Evolutionary conservation across 2,797 vertebrate species (phyloP).

Genomic region (Acestrorhynchus altus): DNA sequence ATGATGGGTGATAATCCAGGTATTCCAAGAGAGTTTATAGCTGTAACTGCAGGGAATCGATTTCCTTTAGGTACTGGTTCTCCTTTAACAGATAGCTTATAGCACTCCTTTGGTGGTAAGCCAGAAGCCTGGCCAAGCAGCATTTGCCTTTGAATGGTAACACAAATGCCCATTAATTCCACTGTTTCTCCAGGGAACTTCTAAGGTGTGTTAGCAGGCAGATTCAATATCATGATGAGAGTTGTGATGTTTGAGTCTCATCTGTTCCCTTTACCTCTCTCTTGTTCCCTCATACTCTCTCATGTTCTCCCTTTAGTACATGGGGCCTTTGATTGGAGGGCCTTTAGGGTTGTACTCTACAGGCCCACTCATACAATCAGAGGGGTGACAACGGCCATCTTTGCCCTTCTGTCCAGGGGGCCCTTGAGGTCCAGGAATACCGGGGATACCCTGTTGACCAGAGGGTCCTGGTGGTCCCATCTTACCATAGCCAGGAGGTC

Average conservation of each 20-base stretch:
- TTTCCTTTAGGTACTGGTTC: conserved; percentile 27
- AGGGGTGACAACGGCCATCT: conserved; percentile 90
- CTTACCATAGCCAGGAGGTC: conserved; percentile 92
- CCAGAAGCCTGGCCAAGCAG: conserved; percentile 29
- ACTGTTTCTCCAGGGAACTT: conserved; percentile 52
- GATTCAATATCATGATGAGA: conserved; percentile 44
- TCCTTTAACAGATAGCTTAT: conserved; percentile 39
- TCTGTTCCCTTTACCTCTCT: conserved; percentile 47
- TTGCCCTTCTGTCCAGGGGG: conserved; percentile 84
- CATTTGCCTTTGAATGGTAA: conserved; percentile 18
- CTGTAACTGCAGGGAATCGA: not conserved
- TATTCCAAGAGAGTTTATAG: conserved; percentile 26
- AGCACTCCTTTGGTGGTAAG: conserved; percentile 22
- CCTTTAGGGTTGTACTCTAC: conserved; percentile 90
- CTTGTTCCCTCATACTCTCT: conserved; percentile 29
- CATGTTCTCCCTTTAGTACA: conserved; percentile 65
- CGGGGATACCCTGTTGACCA: conserved; percentile 95
- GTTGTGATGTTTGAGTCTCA: conserved; percentile 58
- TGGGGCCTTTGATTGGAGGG: conserved; percentile 86
- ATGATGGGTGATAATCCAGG: conserved; percentile 19
- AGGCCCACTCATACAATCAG: conserved; percentile 88
- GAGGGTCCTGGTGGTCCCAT: conserved; percentile 88
- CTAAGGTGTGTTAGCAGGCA: conserved; percentile 53
- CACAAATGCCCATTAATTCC: conserved; percentile 25
- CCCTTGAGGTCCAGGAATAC: conserved; percentile 87